Evolutionary conservation across 2,113 vertebrate species (phyloP).

Genomic region (Rhinopomastus cyanomelas): DNA sequence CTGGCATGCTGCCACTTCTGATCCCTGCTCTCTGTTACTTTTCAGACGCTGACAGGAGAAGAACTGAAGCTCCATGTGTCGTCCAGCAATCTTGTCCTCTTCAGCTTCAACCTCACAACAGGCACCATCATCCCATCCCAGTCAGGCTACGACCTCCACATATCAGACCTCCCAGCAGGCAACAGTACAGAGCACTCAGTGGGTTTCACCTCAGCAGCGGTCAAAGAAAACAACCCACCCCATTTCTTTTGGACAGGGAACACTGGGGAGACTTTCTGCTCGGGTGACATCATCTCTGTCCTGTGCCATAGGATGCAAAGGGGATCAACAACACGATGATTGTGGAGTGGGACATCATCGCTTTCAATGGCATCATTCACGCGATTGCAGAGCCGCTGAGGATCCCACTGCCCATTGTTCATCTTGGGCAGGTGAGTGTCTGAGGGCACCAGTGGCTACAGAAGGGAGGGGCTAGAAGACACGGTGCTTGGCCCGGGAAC

Average conservation of each 20-base stretch:
- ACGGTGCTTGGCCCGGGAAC: rapidly evolving
- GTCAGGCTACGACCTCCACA: constrained; percentile 80
- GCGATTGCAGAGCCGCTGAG: constrained; percentile 82
- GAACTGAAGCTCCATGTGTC: constrained; percentile 91
- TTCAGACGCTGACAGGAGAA: constrained; percentile 84
- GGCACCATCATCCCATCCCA: constrained; percentile 76
- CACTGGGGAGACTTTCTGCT: neutral
- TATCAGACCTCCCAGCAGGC: constrained; percentile 35
- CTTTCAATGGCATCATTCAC: constrained; percentile 92
- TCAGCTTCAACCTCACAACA: constrained; percentile 78
- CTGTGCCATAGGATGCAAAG: constrained; percentile 67
- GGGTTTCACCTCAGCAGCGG: neutral
- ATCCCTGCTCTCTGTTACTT: neutral
- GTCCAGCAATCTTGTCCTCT: constrained; percentile 74
- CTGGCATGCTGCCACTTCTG: rapidly evolving
- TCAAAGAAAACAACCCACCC: neutral
- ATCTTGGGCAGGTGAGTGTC: neutral
- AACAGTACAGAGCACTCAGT: constrained; percentile 64
- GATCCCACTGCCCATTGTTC: constrained; percentile 70
- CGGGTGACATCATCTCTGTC: neutral
- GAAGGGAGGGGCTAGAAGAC: neutral
- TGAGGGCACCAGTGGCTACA: rapidly evolving
- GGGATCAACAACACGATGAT: constrained; percentile 80
- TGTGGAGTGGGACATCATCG: constrained; percentile 87
- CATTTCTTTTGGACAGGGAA: neutral